Evolutionary conservation across 2,113 vertebrate species (phyloP).

Genomic region (Lampris megalopsis): DNA sequence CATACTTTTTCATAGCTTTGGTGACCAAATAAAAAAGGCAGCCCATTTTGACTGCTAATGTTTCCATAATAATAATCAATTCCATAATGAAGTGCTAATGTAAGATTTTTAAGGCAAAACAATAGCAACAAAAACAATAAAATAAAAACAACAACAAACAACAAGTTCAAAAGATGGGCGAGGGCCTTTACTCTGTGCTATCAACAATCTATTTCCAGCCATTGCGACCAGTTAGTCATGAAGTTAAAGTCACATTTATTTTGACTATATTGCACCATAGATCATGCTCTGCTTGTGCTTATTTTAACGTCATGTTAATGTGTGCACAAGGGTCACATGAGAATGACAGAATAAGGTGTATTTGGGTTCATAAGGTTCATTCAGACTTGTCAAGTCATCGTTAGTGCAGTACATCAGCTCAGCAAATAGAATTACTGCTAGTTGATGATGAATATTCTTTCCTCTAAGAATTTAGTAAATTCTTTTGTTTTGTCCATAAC

Average conservation of each 20-base stretch:
- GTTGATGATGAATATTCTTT: background rate
- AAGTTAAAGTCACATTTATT: slow-evolving; percentile 14
- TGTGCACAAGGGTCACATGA: slow-evolving; percentile 1
- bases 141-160: background rate
- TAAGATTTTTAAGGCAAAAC: background rate
- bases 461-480: slow-evolving; percentile 2
- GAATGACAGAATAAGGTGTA: slow-evolving; percentile 11
- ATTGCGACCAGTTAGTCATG: slow-evolving; percentile 5
- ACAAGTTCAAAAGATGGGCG: background rate
- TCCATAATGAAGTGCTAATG: slow-evolving; percentile 30
- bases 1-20: slow-evolving; percentile 55
- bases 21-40: slow-evolving; percentile 23
- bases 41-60: background rate
- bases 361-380: slow-evolving; percentile 6
- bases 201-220: background rate
- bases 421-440: slow-evolving; percentile 5
- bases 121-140: slow-evolving; percentile 5
- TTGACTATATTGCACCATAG: slow-evolving; percentile 30
- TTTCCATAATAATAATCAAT: too few species aligned
- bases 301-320: background rate
- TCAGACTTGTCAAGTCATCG: slow-evolving; percentile 65
- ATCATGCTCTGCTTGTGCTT: background rate
- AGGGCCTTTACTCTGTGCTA: too few species aligned
- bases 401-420: slow-evolving; percentile 27
- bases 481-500: background rate